Evolutionary conservation across 2,113 vertebrate species (phyloP), one percentile per base, ranked within the genome.

Genomic region (Channa maculata): DNA sequence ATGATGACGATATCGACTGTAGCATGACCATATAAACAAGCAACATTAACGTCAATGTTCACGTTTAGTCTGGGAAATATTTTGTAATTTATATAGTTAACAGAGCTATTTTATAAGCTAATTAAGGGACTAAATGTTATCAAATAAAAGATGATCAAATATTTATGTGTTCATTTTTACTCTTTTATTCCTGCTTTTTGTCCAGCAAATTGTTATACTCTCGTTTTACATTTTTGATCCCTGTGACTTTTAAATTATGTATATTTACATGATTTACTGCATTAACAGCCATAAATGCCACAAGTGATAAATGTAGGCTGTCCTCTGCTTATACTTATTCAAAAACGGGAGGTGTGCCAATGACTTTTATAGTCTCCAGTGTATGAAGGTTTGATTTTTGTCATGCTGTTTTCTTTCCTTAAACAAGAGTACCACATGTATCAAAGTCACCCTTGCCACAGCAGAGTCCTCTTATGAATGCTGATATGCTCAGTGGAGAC

Each of bases 391-490:
- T 91, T 76, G 78, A 84, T 91, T 91, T 81, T 80, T 65, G 24
- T 75, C 71, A 13, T 75, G 68, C 71, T 65, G 73, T 79, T 87
- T 83, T 67, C 58, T 80, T 87, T 83, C 73, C 71, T 89, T 85
- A 86, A 88, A 87, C 86, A 88, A 83, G 75, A 79, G 79, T 63
- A 87, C 54, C 79, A 80, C 83, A 87, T 91, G 90, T 77, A 86
- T 92, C 89, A 91, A 90, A 92, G 92, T 89, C 89, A 88, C 86
- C 87, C 53, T 82, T 87, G 86, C 81, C 78, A 84, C 77, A 34
- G 82, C 69, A 48, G 60, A 68, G 71, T 52, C 77, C 60, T 73
- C 84, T 75, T 80, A 65, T 90, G 86, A 92, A 91, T 91, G 87
- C 86, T 90, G 91, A 90, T 90, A 62, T 24, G 79, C 79, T 84